Percentiles rank a stretch among this genome's conserved stretches.
These are phyloP conservation scores for Andrena chrysosceles DNA, from an alignment of 2,888 invertebrate genomes.

Conservation along the genomic window DNA sequence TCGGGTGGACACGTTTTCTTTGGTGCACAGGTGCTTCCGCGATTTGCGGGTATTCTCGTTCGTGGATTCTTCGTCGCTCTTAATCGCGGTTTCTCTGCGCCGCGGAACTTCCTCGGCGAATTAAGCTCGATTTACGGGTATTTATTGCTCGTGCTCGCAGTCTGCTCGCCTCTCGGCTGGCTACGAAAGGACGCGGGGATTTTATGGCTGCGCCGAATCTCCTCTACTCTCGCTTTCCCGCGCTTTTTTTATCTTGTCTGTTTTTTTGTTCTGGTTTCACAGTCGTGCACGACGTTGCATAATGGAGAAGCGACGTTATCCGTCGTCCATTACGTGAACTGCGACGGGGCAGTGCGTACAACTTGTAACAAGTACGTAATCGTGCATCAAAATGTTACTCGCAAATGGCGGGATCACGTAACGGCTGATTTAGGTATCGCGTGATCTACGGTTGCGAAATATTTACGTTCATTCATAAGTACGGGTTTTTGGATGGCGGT, in stretches of 20 bases:
- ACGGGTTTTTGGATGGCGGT: background rate
- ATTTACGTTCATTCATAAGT: background rate
- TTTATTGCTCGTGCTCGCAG: conserved; percentile 21
- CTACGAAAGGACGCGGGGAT: background rate
- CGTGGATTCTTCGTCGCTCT: conserved; percentile 35
- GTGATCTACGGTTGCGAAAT: background rate
- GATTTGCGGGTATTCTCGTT: conserved; percentile 69
- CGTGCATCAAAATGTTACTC: conserved; percentile 16
- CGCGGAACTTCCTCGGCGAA: conserved; percentile 28
- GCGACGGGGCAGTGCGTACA: background rate
- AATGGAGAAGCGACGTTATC: conserved; percentile 20
- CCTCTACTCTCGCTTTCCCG: background rate
- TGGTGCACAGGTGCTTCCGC: conserved; percentile 78
- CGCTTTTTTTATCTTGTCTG: background rate
- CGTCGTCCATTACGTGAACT: background rate
- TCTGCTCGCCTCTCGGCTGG: background rate
- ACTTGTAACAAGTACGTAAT: background rate
- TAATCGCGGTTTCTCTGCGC: conserved; percentile 25
- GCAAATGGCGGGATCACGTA: conserved; percentile 6
- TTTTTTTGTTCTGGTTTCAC: too few relatives aligned
- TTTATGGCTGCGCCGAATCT: conserved; percentile 4
- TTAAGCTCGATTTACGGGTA: conserved; percentile 28
- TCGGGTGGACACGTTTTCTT: conserved; percentile 63
- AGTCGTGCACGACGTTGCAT: conserved; percentile 2
- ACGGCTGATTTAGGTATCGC: background rate